phyloP scores from a whole-genome alignment of 1,140 invertebrate species.

The Harpegnathos saltator region DNA sequence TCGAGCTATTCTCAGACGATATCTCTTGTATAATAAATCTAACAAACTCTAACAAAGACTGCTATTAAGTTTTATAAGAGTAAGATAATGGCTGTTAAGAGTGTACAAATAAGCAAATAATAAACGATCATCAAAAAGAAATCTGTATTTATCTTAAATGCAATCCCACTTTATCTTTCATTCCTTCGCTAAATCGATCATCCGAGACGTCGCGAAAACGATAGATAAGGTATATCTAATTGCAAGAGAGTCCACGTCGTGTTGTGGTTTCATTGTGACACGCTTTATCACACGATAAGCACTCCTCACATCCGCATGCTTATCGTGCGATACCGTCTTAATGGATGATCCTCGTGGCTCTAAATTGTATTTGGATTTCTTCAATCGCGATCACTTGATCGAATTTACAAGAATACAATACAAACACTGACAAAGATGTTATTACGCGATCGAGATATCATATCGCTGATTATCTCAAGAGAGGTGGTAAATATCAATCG shows the following conservation, averaged over 20 bases:
- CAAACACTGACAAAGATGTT: not conserved
- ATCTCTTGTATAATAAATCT: no score
- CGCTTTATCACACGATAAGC: conserved; percentile 31
- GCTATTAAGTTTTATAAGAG: no score
- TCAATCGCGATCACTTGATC: conserved; percentile 18
- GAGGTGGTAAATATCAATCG: not conserved
- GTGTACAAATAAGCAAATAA: no score
- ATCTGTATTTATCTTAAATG: no score
- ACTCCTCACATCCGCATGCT: not conserved
- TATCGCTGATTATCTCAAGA: conserved; percentile 21
- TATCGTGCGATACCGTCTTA: not conserved
- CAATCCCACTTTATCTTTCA: no score
- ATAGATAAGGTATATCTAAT: not conserved
- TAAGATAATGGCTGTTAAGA: no score
- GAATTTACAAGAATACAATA: not conserved
- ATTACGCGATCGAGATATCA: conserved; percentile 25
- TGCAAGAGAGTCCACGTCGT: not conserved
- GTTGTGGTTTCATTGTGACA: not conserved
- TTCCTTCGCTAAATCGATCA: not conserved
- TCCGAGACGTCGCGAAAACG: not conserved
- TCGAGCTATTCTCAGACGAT: no score
- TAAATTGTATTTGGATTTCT: not conserved
- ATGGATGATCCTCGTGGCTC: not conserved
- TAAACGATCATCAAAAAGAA: no score
- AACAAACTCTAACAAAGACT: no score